These are phyloP conservation scores for Mactra quadrangularis DNA, from an alignment of 1,140 invertebrate genomes.

Conservation along the genomic window DNA sequence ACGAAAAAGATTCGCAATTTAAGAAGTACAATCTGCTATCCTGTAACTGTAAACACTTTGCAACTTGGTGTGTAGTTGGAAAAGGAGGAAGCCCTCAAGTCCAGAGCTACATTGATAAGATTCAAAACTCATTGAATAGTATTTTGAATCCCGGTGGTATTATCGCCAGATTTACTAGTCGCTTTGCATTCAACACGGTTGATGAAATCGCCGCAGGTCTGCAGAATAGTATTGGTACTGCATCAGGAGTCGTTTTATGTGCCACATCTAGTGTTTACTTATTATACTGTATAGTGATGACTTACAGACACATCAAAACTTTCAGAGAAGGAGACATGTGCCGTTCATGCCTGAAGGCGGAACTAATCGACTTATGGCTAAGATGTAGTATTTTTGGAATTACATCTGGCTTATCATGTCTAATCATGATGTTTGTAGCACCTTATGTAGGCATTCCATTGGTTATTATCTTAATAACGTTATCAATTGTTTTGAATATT, in stretches of 20 bases:
- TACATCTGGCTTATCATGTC: slow-evolving; percentile 18
- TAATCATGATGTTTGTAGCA: slow-evolving; percentile 1
- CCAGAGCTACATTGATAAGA: neutral
- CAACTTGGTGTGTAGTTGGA: slow-evolving; percentile 48
- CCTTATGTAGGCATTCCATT: slow-evolving; percentile 35
- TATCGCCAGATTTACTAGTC: slow-evolving; percentile 21
- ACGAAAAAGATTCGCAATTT: neutral
- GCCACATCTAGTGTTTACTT: slow-evolving; percentile 7
- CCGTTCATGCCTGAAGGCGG: slow-evolving; percentile 24
- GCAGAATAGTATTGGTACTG: neutral
- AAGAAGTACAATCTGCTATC: slow-evolving; percentile 17
- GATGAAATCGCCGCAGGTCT: slow-evolving; percentile 28
- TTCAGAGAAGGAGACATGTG: slow-evolving; percentile 13
- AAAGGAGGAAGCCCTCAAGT: slow-evolving; percentile 32
- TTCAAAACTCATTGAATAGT: neutral
- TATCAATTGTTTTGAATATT: slow-evolving; percentile 15
- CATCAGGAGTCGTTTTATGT: slow-evolving; percentile 7
- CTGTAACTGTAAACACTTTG: slow-evolving; percentile 53
- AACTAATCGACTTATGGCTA: slow-evolving; percentile 30
- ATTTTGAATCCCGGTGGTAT: neutral
- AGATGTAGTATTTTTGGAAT: slow-evolving; percentile 13
- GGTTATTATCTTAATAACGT: neutral
- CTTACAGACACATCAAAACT: neutral
- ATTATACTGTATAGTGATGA: slow-evolving; percentile 39
- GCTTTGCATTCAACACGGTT: neutral